Evolutionary conservation across 2,888 invertebrate genomes (phyloP), one percentile per base, ranked within the genome.

Genomic region (Cheilosia pagana): DNA sequence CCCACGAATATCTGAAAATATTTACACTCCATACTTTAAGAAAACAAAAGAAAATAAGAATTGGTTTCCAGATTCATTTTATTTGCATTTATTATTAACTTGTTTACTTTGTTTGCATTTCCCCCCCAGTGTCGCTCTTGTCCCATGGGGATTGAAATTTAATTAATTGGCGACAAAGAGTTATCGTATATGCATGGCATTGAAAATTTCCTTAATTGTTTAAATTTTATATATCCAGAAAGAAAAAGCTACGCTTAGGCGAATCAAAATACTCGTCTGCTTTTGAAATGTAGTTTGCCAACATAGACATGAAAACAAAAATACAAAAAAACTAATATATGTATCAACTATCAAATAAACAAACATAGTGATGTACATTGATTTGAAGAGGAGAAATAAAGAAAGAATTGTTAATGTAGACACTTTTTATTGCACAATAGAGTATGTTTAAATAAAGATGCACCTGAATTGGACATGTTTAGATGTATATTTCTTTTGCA

Each of bases 1-100:
- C 63, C 71, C 67, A 3, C 12, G 0, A 35, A 72, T 71, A 71
- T 70, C 78, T 71, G 50, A 75, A 77, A 78, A 70, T 79, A 70
- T 59, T 79, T 85, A 81, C 85, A 85, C 85, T 85, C 81, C 85
- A 85, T 81, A 81, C 41, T 83, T 53, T 85, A 70, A 79, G 74
- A 65, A 60, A 43, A 74, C 72, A 68, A 62, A 45, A 45, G 19
- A 59, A 68, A 71, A 43, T 50, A 72, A 55, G 25, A 70, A 65
- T 75, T 79, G 83, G 79, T 78, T 79, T 53, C 62, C 57, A 79
- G 74, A 78, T 74, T 79, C 59, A 81, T 67, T 67, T 39, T 45
- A 63, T 67, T 81, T 81, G 85, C 85, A 81, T 85, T 85, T 85
- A 81, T 65, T 59, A 19, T 43, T 35, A 59, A 48, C 28, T 52